A percentile compares a stretch with the other conserved stretches of the same genome.
Conservation (phyloP, 2,888 invertebrate genomes). For the Drosophila eohydei region DNA sequence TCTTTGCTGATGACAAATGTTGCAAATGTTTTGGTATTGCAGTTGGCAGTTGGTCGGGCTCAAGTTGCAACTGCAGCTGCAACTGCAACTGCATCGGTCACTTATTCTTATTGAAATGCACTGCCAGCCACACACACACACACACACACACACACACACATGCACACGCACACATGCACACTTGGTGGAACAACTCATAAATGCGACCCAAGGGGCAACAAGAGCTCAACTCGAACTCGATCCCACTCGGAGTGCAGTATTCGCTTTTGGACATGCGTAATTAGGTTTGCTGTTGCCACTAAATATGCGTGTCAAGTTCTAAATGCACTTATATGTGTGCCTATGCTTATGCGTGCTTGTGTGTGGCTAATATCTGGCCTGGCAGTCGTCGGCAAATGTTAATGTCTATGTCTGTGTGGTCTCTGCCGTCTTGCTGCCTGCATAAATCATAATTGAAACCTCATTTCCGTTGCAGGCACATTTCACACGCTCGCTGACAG, state of each 20-base stretch:
- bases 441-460: constrained; percentile 79
- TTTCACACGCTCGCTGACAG: constrained; percentile 53
- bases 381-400: constrained; percentile 50
- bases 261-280: constrained; percentile 73
- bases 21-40: constrained; percentile 38
- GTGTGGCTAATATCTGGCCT: constrained; percentile 48
- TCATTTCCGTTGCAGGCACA: constrained; percentile 77
- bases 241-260: constrained; percentile 35
- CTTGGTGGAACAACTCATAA: constrained; percentile 48
- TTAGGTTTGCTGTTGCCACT: constrained; percentile 78
- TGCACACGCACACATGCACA: constrained; percentile 14
- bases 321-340: constrained; percentile 22
- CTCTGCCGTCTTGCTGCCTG: constrained; percentile 36
- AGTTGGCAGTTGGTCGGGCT: constrained; percentile 19
- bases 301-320: constrained; percentile 79
- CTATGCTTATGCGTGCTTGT: background rate
- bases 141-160: background rate
- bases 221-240: constrained; percentile 19
- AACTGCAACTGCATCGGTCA: constrained; percentile 29
- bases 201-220: constrained; percentile 39
- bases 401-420: constrained; percentile 51
- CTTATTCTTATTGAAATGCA: constrained; percentile 59
- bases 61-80: constrained; percentile 22
- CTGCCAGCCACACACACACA: constrained; percentile 6
- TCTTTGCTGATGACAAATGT: constrained; percentile 71